A percentile compares a stretch with the other conserved stretches of the same genome.
Conservation (phyloP, 2,888 invertebrate genomes). For the Drosophila neutralis region DNA sequence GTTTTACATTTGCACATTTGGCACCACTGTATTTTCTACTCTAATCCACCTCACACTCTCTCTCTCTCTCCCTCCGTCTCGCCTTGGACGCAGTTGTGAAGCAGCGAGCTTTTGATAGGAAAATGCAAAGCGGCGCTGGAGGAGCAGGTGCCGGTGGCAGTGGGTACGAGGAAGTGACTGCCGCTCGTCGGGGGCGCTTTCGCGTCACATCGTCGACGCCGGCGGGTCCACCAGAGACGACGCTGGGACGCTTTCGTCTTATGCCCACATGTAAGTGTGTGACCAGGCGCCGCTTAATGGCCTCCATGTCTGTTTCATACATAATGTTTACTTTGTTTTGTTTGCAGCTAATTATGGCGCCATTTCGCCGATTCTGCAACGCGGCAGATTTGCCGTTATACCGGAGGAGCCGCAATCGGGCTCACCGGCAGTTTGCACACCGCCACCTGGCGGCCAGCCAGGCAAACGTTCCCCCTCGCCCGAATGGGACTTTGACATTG, state of each 20-base stretch:
- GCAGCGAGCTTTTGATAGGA: slow-evolving; percentile 29
- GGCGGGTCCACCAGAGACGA: slow-evolving; percentile 84
- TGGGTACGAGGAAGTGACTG: slow-evolving; percentile 84
- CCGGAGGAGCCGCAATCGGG: slow-evolving; percentile 85
- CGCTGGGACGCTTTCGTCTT: slow-evolving; percentile 84
- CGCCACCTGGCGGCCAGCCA: slow-evolving; percentile 64
- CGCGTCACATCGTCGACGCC: slow-evolving; percentile 86
- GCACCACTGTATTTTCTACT: slow-evolving; percentile 4
- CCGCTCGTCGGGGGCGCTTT: slow-evolving; percentile 86
- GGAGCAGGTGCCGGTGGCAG: slow-evolving; percentile 63
- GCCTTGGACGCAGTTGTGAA: slow-evolving; percentile 32
- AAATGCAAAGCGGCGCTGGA: slow-evolving; percentile 66
- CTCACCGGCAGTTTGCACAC: slow-evolving; percentile 82
- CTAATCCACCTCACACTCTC: slow-evolving; percentile 9
- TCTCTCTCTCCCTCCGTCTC: slow-evolving; percentile 2
- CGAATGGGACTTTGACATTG: slow-evolving; percentile 85
- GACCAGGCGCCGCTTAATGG: not conserved
- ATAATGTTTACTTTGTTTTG: not conserved
- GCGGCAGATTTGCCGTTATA: slow-evolving; percentile 85
- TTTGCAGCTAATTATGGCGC: slow-evolving; percentile 84
- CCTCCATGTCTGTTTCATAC: not conserved
- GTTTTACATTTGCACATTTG: not conserved
- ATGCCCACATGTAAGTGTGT: slow-evolving; percentile 84
- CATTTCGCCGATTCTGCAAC: slow-evolving; percentile 84
- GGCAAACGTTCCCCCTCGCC: slow-evolving; percentile 84